Conservation (phyloP, 2,113 vertebrate species). For the Okapia johnstoni region DNA sequence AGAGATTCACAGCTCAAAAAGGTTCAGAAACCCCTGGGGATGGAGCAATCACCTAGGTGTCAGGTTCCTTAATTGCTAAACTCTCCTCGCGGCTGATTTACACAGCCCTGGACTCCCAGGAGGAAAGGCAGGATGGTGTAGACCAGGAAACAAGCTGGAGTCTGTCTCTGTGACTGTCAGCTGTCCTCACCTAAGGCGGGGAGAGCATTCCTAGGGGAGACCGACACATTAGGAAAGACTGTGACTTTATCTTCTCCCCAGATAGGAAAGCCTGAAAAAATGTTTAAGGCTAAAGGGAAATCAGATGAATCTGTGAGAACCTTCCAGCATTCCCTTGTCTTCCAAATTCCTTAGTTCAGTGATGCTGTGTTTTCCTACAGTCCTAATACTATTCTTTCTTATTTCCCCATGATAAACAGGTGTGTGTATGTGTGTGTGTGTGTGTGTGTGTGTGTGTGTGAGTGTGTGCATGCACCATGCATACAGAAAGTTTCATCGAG, state of each 20-base stretch:
- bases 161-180: neutral
- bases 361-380: slow-evolving; percentile 25
- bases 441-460: neutral
- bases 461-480: too few species aligned
- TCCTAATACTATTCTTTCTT: slow-evolving; percentile 51
- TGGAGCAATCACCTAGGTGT: slow-evolving; percentile 19
- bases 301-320: slow-evolving; percentile 73
- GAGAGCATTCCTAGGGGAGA: slow-evolving; percentile 44
- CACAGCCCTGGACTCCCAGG: neutral
- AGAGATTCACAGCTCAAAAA: neutral
- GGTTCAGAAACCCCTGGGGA: neutral
- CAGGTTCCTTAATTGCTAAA: neutral
- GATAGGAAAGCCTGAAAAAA: slow-evolving; percentile 51
- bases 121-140: neutral
- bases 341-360: slow-evolving; percentile 71
- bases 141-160: neutral
- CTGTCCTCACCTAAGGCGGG: neutral
- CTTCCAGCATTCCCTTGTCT: slow-evolving; percentile 72
- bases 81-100: neutral
- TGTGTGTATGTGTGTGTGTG: neutral
- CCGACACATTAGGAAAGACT: neutral
- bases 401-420: neutral
- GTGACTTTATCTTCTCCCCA: neutral
- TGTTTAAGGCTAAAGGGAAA: slow-evolving; percentile 68
- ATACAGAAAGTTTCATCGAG: neutral